These are phyloP conservation scores for Drosophila lowei DNA, from an alignment of 1,140 invertebrate species.

Conservation along the genomic window DNA sequence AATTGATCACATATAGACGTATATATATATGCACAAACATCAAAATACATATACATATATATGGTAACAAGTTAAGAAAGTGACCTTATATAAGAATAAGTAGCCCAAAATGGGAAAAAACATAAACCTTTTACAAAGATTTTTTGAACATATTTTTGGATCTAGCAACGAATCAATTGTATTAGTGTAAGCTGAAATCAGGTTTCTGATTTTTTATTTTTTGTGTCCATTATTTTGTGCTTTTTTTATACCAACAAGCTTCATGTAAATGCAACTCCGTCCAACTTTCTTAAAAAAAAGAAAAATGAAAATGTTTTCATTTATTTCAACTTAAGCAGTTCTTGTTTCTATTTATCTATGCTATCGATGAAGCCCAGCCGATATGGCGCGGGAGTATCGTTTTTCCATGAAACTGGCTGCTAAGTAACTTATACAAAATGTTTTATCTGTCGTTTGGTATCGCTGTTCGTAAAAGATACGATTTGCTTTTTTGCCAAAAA, in stretches of 20 bases:
- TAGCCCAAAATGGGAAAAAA: slow-evolving; percentile 48
- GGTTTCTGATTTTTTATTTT: slow-evolving; percentile 32
- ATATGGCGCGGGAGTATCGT: too few relatives aligned
- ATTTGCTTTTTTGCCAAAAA: too few relatives aligned
- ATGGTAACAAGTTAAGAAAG: slow-evolving; percentile 49
- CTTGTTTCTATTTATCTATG: not conserved
- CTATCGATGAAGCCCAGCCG: not conserved
- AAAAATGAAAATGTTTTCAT: slow-evolving; percentile 35
- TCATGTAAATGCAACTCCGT: slow-evolving; percentile 53
- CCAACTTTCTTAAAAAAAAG: slow-evolving; percentile 40
- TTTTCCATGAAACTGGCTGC: not conserved
- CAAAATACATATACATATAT: slow-evolving; percentile 20
- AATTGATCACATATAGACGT: slow-evolving; percentile 38
- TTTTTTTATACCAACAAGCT: slow-evolving; percentile 18
- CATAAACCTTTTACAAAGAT: slow-evolving; percentile 44
- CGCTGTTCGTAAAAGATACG: too few relatives aligned
- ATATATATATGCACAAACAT: slow-evolving; percentile 28
- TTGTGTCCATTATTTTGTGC: slow-evolving; percentile 25
- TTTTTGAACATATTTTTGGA: slow-evolving; percentile 45
- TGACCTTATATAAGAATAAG: slow-evolving; percentile 77
- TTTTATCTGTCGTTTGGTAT: too few relatives aligned
- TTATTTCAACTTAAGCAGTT: not conserved
- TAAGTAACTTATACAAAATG: too few relatives aligned
- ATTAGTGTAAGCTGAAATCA: slow-evolving; percentile 45
- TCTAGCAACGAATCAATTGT: slow-evolving; percentile 37